Evolutionary conservation across 1,140 invertebrate species (phyloP).

Genomic region (Achatina immaculata): DNA sequence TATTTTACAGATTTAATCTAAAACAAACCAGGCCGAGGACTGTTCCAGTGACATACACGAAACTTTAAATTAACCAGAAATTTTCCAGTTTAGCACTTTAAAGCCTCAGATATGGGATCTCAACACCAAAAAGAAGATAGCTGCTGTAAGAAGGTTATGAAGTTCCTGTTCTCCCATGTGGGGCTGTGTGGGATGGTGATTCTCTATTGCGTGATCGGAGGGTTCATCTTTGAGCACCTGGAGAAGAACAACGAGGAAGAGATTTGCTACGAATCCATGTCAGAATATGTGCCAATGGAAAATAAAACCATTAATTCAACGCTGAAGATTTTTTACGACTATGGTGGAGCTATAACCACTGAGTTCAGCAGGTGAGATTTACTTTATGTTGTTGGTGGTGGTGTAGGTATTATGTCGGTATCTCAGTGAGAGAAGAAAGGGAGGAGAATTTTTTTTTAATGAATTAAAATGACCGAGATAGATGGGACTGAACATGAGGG

Average conservation of each 20-base stretch:
- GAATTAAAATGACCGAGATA: too few species aligned
- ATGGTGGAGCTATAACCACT: slow-evolving; percentile 44
- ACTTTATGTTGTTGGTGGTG: background rate
- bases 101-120: slow-evolving; percentile 43
- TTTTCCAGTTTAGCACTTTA: too few species aligned
- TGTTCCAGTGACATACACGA: too few species aligned
- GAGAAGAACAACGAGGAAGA: slow-evolving; percentile 80
- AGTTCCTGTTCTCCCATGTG: slow-evolving; percentile 95
- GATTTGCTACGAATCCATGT: slow-evolving; percentile 57
- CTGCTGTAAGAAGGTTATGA: slow-evolving; percentile 84
- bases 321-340: slow-evolving; percentile 51
- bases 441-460: too few species aligned
- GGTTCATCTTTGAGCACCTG: slow-evolving; percentile 91
- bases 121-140: slow-evolving; percentile 43
- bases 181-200: slow-evolving; percentile 92
- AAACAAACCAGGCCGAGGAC: too few species aligned
- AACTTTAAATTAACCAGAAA: too few species aligned
- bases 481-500: too few species aligned
- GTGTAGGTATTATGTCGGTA: too few species aligned
- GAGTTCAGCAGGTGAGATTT: slow-evolving; percentile 30
- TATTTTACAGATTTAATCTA: too few species aligned
- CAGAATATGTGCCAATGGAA: slow-evolving; percentile 60
- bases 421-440: too few species aligned
- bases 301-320: slow-evolving; percentile 57
- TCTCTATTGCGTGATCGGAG: slow-evolving; percentile 92